These are phyloP conservation scores for Leptopterna dolabrata DNA, from an alignment of 2,888 invertebrate species.

Conservation along the genomic window DNA sequence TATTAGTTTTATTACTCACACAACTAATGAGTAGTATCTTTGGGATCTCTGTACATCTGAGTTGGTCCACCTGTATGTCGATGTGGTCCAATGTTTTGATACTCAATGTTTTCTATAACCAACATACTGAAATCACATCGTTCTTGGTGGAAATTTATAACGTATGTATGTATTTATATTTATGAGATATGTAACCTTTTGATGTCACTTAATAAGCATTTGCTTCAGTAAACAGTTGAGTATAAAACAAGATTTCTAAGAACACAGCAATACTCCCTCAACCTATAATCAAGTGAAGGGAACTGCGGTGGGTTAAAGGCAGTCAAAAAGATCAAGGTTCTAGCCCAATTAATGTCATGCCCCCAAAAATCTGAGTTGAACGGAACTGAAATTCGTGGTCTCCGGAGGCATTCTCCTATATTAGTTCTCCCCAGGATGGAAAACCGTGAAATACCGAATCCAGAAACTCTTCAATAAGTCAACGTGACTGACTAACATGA, in stretches of 20 bases:
- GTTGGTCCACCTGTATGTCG: no score
- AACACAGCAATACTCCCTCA: neutral
- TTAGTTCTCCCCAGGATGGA: neutral
- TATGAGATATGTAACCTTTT: no score
- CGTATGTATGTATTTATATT: no score
- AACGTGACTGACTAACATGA: neutral
- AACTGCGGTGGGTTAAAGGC: neutral
- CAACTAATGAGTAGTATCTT: no score
- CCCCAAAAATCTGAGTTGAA: neutral
- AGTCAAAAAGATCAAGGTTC: constrained; percentile 40
- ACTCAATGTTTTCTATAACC: no score
- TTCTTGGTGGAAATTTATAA: no score
- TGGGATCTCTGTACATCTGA: no score
- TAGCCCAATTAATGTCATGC: constrained; percentile 4
- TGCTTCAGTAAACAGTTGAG: no score
- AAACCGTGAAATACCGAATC: neutral
- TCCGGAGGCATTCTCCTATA: neutral
- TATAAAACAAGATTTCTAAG: neutral
- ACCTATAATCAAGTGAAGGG: constrained; percentile 44
- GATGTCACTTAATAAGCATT: no score
- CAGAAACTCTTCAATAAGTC: constrained; percentile 6
- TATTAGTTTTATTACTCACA: no score
- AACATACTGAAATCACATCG: no score
- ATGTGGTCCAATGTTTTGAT: no score
- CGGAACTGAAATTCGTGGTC: neutral